Evolutionary conservation across 2,113 vertebrate species (phyloP).

Genomic region (Eclectus roratus): DNA sequence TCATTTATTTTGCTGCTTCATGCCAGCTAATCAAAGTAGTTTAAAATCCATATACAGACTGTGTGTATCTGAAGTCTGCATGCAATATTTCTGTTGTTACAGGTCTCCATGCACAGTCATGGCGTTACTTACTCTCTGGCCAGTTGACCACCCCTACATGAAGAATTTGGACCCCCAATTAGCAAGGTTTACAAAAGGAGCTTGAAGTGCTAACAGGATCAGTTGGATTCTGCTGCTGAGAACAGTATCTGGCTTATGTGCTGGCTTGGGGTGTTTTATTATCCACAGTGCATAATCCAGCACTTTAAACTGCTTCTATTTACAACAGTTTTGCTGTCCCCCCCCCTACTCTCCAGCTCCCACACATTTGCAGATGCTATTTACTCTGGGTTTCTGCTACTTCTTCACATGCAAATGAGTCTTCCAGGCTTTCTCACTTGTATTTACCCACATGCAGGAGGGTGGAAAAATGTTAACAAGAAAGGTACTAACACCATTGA

Average conservation of each 20-base stretch:
- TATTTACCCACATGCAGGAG: slow-evolving; percentile 16
- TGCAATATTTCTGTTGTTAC: background rate
- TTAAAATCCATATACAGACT: background rate
- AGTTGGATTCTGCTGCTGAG: background rate
- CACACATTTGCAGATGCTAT: slow-evolving; percentile 25
- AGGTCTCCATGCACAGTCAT: background rate
- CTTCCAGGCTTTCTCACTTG: slow-evolving; percentile 11
- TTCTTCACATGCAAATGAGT: slow-evolving; percentile 39
- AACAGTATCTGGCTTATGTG: background rate
- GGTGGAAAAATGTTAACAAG: background rate
- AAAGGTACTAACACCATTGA: background rate
- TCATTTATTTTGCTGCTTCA: background rate
- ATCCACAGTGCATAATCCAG: background rate
- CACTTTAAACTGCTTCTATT: slow-evolving; percentile 37
- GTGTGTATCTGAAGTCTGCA: background rate
- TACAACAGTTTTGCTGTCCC: slow-evolving; percentile 31
- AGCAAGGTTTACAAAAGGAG: background rate
- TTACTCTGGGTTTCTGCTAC: slow-evolving; percentile 16
- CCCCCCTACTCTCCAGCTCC: slow-evolving; percentile 6
- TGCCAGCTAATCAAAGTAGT: background rate
- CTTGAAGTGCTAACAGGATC: slow-evolving; percentile 2
- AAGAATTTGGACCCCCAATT: background rate
- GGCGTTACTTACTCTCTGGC: background rate
- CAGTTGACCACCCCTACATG: background rate
- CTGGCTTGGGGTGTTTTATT: slow-evolving; percentile 4